These are phyloP conservation scores for Alcedo atthis DNA, from an alignment of 2,797 vertebrate species.

Conservation along the genomic window DNA sequence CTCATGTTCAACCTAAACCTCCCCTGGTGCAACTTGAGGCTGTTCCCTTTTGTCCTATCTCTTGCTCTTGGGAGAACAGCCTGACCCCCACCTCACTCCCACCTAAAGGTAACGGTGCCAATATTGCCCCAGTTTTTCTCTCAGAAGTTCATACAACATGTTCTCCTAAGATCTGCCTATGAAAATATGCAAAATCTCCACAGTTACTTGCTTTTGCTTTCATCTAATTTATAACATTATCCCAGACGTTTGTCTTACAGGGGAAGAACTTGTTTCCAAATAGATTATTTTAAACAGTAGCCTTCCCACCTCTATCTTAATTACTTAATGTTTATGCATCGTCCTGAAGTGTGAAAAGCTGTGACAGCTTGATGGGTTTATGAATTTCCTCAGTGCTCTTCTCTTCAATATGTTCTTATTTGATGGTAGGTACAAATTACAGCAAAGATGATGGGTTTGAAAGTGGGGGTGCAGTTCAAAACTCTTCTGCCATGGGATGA, in stretches of 20 bases:
- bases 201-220: background rate
- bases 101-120: background rate
- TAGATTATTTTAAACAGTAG: background rate
- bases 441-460: background rate
- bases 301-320: background rate
- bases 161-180: background rate
- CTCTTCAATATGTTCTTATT: background rate
- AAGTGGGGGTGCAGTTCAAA: background rate
- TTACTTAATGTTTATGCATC: background rate
- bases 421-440: background rate
- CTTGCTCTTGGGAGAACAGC: too few species aligned
- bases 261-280: background rate
- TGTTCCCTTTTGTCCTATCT: background rate
- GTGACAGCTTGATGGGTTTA: background rate
- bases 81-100: too few species aligned
- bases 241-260: background rate
- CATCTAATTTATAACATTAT: background rate
- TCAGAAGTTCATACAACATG: background rate
- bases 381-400: background rate
- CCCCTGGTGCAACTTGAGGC: background rate
- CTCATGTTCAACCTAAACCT: background rate
- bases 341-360: background rate
- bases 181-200: background rate
- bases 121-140: background rate
- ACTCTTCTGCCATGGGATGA: background rate